A percentile compares a stretch with the other conserved stretches of the same genome.
phyloP scores from a whole-genome alignment of 2,797 vertebrate genomes.

The Lagorchestes hirsutus region DNA sequence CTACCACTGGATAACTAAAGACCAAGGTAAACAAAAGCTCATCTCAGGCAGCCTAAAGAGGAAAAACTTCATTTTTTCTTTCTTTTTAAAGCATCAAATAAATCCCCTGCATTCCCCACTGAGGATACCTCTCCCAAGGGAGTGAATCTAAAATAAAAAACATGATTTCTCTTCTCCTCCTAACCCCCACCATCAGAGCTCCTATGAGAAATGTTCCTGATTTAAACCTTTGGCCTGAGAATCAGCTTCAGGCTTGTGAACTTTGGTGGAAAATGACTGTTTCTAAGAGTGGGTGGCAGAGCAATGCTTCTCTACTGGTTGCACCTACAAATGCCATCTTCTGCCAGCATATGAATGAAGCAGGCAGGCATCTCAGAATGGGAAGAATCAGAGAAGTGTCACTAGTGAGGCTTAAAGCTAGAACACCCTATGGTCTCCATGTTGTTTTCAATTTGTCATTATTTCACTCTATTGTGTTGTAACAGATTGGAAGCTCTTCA shows the following conservation, averaged over 20 bases:
- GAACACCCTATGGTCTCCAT: not conserved
- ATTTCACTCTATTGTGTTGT: not conserved
- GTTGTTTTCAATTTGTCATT: not conserved
- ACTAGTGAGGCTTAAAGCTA: not conserved
- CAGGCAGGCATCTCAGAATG: not conserved
- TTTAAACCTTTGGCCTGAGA: not conserved
- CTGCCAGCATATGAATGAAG: not conserved
- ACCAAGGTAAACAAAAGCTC: not conserved
- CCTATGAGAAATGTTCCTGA: not conserved
- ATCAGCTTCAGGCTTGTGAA: not conserved
- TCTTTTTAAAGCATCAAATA: not conserved
- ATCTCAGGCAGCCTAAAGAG: not conserved
- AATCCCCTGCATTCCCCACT: not conserved
- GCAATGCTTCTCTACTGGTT: not conserved
- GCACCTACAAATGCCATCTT: not conserved
- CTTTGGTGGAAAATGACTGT: not conserved
- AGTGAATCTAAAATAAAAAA: constrained; percentile 10
- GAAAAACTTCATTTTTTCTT: not conserved
- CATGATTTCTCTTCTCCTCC: not conserved
- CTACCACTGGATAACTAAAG: not conserved
- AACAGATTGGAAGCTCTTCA: not conserved
- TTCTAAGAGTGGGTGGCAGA: not conserved
- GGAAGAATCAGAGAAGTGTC: not conserved
- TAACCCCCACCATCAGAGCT: not conserved
- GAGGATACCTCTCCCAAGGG: not conserved